Percentiles rank a stretch among this genome's conserved stretches.
These are phyloP conservation scores for Ctenicera cuprea DNA, from an alignment of 2,888 invertebrate genomes.

Conservation along the genomic window DNA sequence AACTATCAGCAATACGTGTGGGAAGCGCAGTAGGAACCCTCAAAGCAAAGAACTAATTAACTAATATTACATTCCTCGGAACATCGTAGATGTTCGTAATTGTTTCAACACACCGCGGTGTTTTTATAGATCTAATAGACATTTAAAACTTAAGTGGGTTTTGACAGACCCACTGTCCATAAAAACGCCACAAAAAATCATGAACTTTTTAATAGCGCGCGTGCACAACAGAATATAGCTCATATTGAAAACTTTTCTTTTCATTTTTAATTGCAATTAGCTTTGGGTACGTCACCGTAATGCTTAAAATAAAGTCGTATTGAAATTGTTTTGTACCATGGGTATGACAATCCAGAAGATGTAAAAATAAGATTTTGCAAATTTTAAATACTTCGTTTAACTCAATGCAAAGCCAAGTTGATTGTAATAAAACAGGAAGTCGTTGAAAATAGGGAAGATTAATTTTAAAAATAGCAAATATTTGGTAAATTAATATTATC, in stretches of 20 bases:
- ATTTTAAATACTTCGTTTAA: too few relatives aligned
- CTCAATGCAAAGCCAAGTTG: too few relatives aligned
- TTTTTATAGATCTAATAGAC: conserved; percentile 48
- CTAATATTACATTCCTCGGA: conserved; percentile 55
- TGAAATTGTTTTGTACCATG: too few relatives aligned
- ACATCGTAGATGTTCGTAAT: conserved; percentile 55
- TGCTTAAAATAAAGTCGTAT: too few relatives aligned
- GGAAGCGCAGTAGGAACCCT: conserved; percentile 56
- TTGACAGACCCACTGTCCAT: conserved; percentile 38
- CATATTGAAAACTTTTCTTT: conserved; percentile 1
- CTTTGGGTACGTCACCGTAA: too few relatives aligned
- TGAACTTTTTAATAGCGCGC: conserved; percentile 35
- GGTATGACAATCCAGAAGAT: too few relatives aligned
- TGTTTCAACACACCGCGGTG: conserved; percentile 55
- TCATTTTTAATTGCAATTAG: not conserved
- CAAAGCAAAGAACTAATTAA: conserved; percentile 57
- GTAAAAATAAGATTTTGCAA: too few relatives aligned
- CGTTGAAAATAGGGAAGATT: too few relatives aligned
- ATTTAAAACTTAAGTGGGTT: conserved; percentile 44
- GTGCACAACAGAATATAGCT: conserved; percentile 7
- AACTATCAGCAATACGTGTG: conserved; percentile 45
- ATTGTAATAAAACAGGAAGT: too few relatives aligned
- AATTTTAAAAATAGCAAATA: too few relatives aligned
- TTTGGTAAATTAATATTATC: too few relatives aligned
- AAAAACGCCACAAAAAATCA: conserved; percentile 31